Evolutionary conservation across 1,140 invertebrate genomes (phyloP).

Genomic region (Pachypeltis micranthus): DNA sequence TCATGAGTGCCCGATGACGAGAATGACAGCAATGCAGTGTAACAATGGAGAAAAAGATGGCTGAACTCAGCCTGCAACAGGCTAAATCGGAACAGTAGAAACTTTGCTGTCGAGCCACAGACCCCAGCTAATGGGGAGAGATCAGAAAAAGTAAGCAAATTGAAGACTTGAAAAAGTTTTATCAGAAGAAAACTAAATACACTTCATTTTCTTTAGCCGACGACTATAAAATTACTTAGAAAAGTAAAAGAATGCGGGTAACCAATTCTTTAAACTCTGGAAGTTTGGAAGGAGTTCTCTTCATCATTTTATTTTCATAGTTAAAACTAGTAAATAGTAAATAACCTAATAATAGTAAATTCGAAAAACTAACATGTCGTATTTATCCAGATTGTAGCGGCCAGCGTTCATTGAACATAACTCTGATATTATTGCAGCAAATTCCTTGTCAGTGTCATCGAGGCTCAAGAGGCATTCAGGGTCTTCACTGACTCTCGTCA

Average conservation of each 20-base stretch:
- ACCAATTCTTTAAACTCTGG: background rate
- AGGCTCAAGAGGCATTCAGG: conserved; percentile 56
- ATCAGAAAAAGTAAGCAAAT: no score
- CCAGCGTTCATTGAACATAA: conserved; percentile 62
- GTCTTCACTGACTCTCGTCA: conserved; percentile 61
- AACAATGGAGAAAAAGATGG: no score
- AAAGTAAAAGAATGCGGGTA: background rate
- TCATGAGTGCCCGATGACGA: no score
- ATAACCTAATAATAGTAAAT: conserved; percentile 19
- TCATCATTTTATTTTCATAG: background rate
- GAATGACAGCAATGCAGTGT: no score
- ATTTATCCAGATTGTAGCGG: conserved; percentile 49
- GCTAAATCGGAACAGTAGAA: no score
- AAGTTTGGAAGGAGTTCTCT: background rate
- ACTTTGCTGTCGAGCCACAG: no score
- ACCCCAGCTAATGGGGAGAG: no score
- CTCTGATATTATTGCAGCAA: conserved; percentile 45
- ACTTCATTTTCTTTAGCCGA: background rate
- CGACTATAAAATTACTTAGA: background rate
- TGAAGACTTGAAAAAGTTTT: no score
- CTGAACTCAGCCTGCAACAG: no score
- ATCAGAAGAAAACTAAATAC: background rate
- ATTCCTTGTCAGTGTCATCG: conserved; percentile 42
- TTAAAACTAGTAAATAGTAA: background rate
- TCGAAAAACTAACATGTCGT: conserved; percentile 31